Conservation (phyloP, 2,113 vertebrate species). For the Fulmarus glacialis region DNA sequence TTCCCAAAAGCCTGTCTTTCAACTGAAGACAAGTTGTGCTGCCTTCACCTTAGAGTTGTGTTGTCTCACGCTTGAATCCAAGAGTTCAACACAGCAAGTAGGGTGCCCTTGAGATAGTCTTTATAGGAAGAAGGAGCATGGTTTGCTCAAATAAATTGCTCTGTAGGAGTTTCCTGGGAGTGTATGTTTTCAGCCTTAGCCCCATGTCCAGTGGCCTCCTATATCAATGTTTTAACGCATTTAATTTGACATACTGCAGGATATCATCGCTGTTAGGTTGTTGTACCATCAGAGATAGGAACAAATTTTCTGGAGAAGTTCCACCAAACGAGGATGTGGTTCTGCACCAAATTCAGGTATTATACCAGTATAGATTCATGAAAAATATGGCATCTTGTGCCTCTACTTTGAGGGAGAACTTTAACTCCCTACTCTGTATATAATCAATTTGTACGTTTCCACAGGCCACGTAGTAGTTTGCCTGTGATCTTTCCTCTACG, state of each 20-base stretch:
- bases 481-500: accelerated
- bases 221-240: background rate
- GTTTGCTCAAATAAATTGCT: background rate
- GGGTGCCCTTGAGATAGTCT: background rate
- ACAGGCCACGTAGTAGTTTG: accelerated
- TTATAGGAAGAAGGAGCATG: background rate
- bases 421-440: no score
- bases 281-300: background rate
- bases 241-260: background rate
- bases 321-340: background rate
- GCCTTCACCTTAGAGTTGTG: background rate
- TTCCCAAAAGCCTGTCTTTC: background rate
- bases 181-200: background rate
- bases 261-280: background rate
- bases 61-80: background rate
- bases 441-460: accelerated
- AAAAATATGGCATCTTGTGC: no score
- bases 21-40: background rate
- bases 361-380: accelerated
- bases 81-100: background rate
- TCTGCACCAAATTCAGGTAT: background rate
- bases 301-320: background rate
- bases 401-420: background rate
- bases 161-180: background rate
- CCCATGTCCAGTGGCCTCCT: background rate